Conservation (phyloP, 2,888 invertebrate species). For the Cephus pygmeus region DNA sequence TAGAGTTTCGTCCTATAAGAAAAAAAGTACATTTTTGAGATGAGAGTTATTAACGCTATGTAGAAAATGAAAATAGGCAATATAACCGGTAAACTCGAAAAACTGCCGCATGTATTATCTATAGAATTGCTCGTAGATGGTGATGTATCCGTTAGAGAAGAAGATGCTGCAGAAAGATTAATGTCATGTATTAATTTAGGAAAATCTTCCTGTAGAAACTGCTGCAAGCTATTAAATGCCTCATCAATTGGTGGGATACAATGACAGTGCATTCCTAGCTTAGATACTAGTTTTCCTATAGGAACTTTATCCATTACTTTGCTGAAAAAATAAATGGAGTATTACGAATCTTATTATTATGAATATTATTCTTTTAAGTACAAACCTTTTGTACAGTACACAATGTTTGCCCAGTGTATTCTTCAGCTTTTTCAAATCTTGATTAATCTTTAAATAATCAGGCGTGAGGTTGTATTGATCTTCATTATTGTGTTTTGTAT, state of each 20-base stretch:
- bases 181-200: conserved; percentile 58
- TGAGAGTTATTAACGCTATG: not conserved
- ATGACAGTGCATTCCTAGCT: conserved; percentile 55
- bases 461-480: conserved; percentile 59
- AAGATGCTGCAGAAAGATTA: conserved; percentile 46
- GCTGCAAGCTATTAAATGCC: conserved; percentile 59
- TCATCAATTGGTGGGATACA: conserved; percentile 61
- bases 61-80: conserved; percentile 18
- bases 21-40: conserved; percentile 16
- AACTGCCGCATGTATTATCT: conserved; percentile 51
- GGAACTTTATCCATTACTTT: conserved; percentile 54
- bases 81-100: conserved; percentile 58
- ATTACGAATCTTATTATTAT: not conserved
- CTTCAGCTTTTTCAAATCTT: conserved; percentile 54
- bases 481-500: conserved; percentile 37
- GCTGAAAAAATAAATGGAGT: conserved; percentile 35
- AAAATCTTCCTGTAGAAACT: conserved; percentile 62
- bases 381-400: conserved; percentile 52
- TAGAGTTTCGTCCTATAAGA: conserved; percentile 83
- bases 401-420: conserved; percentile 54
- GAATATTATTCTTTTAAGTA: not conserved
- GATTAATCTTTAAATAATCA: conserved; percentile 50
- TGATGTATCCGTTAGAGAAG: conserved; percentile 27
- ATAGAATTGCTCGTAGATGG: conserved; percentile 25
- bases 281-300: conserved; percentile 53